These are phyloP conservation scores for Silurus lanzhouensis DNA, from an alignment of 2,797 vertebrate species.

Conservation along the genomic window DNA sequence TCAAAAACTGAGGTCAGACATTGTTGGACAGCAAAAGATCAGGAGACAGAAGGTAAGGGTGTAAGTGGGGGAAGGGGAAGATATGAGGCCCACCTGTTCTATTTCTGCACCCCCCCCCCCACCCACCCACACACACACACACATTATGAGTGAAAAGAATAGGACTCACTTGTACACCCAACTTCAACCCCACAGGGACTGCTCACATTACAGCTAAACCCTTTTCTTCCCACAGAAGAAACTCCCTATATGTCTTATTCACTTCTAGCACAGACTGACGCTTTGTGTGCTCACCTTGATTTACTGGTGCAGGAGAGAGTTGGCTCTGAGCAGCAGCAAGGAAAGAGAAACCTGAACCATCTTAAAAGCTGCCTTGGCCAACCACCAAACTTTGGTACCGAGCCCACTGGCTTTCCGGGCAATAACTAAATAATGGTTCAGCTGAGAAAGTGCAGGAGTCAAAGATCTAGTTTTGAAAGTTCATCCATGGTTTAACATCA, in stretches of 20 bases:
- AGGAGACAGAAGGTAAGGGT: conserved; percentile 63
- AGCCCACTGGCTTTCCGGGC: conserved; percentile 43
- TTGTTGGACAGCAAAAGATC: conserved; percentile 64
- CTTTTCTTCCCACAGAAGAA: conserved; percentile 57
- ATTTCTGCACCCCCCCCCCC: conserved; percentile 32
- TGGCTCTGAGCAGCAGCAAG: conserved; percentile 53
- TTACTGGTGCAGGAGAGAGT: conserved; percentile 74
- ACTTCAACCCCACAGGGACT: conserved; percentile 51
- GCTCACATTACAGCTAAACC: conserved; percentile 58
- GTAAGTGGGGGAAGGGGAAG: conserved; percentile 31
- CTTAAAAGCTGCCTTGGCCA: conserved; percentile 74
- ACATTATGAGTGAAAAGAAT: conserved; percentile 57
- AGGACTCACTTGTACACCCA: conserved; percentile 55
- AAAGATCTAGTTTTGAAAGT: conserved; percentile 36
- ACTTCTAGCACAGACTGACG: conserved; percentile 66
- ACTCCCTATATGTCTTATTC: conserved; percentile 55
- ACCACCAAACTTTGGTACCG: conserved; percentile 69
- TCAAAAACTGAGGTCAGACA: conserved; percentile 50
- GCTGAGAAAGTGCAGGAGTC: conserved; percentile 16
- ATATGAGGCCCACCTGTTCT: conserved; percentile 56
- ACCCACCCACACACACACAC: conserved; percentile 31
- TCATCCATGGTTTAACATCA: conserved; percentile 23
- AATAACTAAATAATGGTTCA: conserved; percentile 46
- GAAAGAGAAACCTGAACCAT: conserved; percentile 70
- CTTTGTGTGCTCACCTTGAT: conserved; percentile 75